Base-by-base conservation (phyloP, 2,113 vertebrate genomes). In the Columba livia region DNA sequence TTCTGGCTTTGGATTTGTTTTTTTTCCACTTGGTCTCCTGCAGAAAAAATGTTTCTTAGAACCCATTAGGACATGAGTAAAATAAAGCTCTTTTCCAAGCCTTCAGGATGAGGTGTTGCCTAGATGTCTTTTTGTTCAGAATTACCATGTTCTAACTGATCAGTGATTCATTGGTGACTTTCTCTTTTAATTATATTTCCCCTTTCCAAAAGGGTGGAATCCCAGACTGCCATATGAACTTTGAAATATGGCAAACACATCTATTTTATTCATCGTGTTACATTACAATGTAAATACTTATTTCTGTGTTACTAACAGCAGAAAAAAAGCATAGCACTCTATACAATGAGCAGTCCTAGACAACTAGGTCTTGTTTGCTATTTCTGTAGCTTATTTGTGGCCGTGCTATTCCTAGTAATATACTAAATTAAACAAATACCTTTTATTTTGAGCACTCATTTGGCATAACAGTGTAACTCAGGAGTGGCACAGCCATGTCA, bases 21-120 rank as follows among this genome's bases (percentile, higher is more conserved):
- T 15, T 73, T 73, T 80, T 56, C 36, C 4, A 1, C 5, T 78
- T 0, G 2, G 14, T 44, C 42, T 84, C 23, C 36, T 85, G 40
- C 15, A 87, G 47, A 58, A 79, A 32, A 48, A 61, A 77, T 38
- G 20, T 6, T 48, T 7, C 44, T 73, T 51, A 32, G 66, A 61
- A 54, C 70, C 75, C 67, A 69, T 79, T 79, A 85, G 48, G 32
- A 69, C 51, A 10, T 1, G 42, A 42, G 36, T 88, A 64, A 93
- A 80, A 19, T 67, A 42, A 84, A 91, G 17, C 14, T 81, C 48
- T 91, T 87, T 72, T 91, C 91, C 94, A 95, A 79, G 54, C 66
- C 87, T 75, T 77, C 29, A 47, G 93, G 81, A 53, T 91, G 58
- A 95, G 89, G 89, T 94, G 74, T 94, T 91, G 62, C 44, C 66